Base-by-base conservation (phyloP, 1,140 invertebrate species). In the Microplitis mediator region DNA sequence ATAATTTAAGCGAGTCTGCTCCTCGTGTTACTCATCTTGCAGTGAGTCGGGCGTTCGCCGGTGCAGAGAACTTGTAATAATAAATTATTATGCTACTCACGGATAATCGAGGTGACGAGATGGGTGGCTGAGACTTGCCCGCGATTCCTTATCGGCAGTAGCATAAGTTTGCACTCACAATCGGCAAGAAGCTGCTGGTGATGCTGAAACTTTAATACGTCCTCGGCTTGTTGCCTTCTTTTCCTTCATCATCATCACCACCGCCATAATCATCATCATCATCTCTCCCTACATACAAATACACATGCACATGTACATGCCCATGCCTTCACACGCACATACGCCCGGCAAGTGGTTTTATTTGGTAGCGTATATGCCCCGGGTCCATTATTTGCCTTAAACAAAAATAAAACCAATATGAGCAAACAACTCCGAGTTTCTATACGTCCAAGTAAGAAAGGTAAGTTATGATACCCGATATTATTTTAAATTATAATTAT, bases 91-190 rank as follows among this genome's bases (percentile, higher is more conserved):
- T 50, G 39, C 39, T 67, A 16, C 50, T 67, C 65, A 54, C 31
- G 65, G 65, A 67, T 67, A 67, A 67, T 67, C 45, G 39, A 67
- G 65, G 65, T 67, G 65, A 67, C 65, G 65, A 67, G 65, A 67
- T 67, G 65, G 65, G 65, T 67, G 65, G 65, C 65, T 51, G 39
- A 2, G 11, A 8, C 23, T 31, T 34, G 51, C 65, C 45, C 63
- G 39, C 39, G 65, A 67, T 67, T 67, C 51, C 65, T 67, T 67
- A 67, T 67, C 65, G 65, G 65, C 23, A 67, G 52, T 31, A 52
- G 65, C 65, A 67, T 67, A 50, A 23, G 65, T 67, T 67, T 67
- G 65, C 65, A 67, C 65, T 67, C 65, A 67, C 65, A 67, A 67
- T 67, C 65, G 51, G 65, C 65, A 67, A 67, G 39, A 52, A 50